These are phyloP conservation scores for Colossoma macropomum DNA, from an alignment of 2,113 vertebrate species.

Conservation along the genomic window DNA sequence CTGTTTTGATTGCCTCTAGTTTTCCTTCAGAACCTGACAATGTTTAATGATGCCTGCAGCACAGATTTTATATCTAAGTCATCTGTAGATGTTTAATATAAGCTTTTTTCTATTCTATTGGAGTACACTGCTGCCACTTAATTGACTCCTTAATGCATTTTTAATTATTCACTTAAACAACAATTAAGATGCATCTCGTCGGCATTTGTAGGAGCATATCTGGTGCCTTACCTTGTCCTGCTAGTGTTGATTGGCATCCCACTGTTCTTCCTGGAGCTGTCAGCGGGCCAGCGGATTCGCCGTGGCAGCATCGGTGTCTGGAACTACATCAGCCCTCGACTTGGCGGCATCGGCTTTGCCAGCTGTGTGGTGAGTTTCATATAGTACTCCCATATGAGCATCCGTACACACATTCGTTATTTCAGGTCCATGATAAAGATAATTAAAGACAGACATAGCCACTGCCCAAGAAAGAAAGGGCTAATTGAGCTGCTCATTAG, in stretches of 20 bases:
- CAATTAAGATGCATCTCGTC: neutral
- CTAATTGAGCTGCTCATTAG: neutral
- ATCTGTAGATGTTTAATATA: too few species aligned
- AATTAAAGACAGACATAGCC: neutral
- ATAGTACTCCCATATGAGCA: neutral
- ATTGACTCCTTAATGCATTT: neutral
- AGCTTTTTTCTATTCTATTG: too few species aligned
- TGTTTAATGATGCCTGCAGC: neutral
- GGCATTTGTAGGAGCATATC: constrained; percentile 88
- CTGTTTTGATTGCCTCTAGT: neutral
- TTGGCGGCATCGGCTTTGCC: constrained; percentile 95
- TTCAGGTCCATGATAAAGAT: constrained; percentile 5
- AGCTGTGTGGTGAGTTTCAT: constrained; percentile 90
- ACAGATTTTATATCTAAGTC: neutral
- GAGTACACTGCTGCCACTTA: neutral
- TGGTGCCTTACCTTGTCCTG: constrained; percentile 93
- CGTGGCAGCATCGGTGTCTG: constrained; percentile 96
- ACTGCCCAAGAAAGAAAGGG: neutral
- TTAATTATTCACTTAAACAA: neutral
- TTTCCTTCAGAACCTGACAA: neutral
- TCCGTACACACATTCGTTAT: neutral
- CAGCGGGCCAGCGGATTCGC: constrained; percentile 93
- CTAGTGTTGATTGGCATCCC: constrained; percentile 94
- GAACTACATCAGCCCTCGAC: constrained; percentile 96
- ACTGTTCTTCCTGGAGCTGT: constrained; percentile 96